A percentile compares a stretch with the other conserved stretches of the same genome.
Evolutionary conservation across 2,113 vertebrate genomes (phyloP).

Genomic region (Cyprinodon tularosa): DNA sequence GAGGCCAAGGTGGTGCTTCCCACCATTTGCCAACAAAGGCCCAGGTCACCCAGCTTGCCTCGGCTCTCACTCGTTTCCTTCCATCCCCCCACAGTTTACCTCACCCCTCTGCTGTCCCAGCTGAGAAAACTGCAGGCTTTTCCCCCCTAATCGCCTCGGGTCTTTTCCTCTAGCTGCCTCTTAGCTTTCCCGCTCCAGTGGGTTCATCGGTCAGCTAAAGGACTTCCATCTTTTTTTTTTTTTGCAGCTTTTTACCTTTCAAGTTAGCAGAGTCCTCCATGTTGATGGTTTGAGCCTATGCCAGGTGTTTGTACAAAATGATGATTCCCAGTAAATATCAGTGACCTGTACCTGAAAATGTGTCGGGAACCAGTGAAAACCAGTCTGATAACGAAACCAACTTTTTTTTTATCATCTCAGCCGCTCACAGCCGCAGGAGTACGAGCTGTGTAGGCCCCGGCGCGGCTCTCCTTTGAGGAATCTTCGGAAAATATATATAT

Average conservation of each 20-base stretch:
- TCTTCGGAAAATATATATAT: too few species aligned
- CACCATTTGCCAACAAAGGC: constrained; percentile 82
- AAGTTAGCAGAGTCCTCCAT: constrained; percentile 1
- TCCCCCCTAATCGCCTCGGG: constrained; percentile 18
- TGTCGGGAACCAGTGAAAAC: too few species aligned
- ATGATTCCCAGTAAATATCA: neutral
- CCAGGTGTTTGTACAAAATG: neutral
- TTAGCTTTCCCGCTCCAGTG: constrained; percentile 27
- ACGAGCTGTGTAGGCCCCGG: too few species aligned
- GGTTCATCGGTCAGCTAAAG: constrained; percentile 24
- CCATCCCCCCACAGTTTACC: constrained; percentile 51
- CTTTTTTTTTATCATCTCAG: too few species aligned
- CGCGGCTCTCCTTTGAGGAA: too few species aligned
- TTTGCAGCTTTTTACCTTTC: neutral
- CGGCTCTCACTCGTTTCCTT: constrained; percentile 51
- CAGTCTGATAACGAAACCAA: too few species aligned
- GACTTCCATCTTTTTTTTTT: neutral
- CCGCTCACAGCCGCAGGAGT: too few species aligned
- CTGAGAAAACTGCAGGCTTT: constrained; percentile 54
- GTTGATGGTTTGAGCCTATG: neutral
- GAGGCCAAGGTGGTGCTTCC: constrained; percentile 79
- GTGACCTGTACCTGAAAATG: too few species aligned
- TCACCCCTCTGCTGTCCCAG: constrained; percentile 50
- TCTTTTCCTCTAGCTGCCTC: neutral
- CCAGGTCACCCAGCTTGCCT: constrained; percentile 75